Conservation (phyloP, 2,797 vertebrate genomes). For the Heterohyrax brucei region DNA sequence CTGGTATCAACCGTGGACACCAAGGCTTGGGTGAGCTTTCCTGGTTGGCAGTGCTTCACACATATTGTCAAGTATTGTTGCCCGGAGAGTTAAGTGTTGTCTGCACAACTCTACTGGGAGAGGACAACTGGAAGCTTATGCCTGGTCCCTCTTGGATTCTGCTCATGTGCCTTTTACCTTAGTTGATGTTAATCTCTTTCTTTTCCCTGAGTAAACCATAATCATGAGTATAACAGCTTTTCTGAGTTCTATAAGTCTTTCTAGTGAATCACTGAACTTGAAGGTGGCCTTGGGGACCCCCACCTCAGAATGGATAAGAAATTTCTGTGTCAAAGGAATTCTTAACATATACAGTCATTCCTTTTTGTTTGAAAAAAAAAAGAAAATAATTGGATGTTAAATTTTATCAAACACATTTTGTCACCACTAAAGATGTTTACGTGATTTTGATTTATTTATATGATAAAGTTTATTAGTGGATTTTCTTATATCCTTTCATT, state of each 20-base stretch:
- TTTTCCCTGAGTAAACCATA: neutral
- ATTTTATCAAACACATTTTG: neutral
- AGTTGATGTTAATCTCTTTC: neutral
- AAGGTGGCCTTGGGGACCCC: neutral
- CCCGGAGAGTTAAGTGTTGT: neutral
- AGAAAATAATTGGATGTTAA: neutral
- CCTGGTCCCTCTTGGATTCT: too few species aligned
- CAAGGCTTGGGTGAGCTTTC: neutral
- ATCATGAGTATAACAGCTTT: neutral
- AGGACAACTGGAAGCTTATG: neutral
- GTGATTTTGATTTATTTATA: constrained; percentile 17
- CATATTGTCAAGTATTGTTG: fast-evolving
- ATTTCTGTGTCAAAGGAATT: constrained; percentile 3
- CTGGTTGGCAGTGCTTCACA: neutral
- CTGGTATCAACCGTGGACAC: neutral
- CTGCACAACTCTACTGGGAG: neutral
- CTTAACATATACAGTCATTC: neutral
- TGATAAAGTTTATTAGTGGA: neutral
- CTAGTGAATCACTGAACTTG: neutral
- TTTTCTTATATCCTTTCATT: neutral
- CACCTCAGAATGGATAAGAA: neutral
- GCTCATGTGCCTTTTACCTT: neutral
- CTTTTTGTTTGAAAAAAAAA: neutral
- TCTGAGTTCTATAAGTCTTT: constrained; percentile 7
- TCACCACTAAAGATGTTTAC: neutral